Conservation (phyloP, 2,888 invertebrate genomes). For the Orthosia cruda region DNA sequence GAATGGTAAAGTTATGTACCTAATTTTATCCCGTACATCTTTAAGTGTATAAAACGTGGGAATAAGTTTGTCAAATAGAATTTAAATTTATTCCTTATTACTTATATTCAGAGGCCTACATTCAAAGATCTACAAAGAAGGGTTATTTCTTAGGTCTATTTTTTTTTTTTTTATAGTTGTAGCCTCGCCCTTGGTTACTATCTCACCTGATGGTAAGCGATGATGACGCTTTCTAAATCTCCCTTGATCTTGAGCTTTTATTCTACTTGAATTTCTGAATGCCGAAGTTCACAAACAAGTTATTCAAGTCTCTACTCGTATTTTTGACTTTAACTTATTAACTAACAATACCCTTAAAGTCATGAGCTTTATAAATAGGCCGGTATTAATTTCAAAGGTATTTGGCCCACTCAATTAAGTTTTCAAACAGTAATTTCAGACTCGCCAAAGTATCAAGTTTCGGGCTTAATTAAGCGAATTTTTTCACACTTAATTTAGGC, state of each 20-base stretch:
- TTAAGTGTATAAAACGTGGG: not conserved
- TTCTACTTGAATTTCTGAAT: not conserved
- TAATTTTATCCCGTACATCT: not conserved
- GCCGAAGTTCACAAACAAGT: not conserved
- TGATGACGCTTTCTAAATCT: not conserved
- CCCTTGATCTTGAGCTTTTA: not conserved
- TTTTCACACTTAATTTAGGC: conserved; percentile 18
- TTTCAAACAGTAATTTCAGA: conserved; percentile 42
- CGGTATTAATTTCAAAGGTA: conserved; percentile 36
- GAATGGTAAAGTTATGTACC: not conserved
- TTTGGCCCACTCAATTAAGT: conserved; percentile 27
- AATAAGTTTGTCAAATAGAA: not conserved
- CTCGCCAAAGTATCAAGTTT: conserved; percentile 37
- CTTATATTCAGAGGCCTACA: not conserved
- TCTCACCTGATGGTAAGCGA: too few relatives aligned
- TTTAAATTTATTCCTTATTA: not conserved
- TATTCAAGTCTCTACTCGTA: not conserved
- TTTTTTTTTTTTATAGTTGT: too few relatives aligned
- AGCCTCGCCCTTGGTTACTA: too few relatives aligned
- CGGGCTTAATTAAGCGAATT: conserved; percentile 37
- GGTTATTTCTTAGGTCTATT: too few relatives aligned
- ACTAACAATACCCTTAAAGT: conserved; percentile 14
- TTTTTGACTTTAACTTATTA: conserved; percentile 20
- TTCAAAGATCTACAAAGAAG: not conserved
- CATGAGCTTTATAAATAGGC: conserved; percentile 17